phyloP scores from a whole-genome alignment of 1,140 invertebrate species.

The Neomicropteryx cornuta region DNA sequence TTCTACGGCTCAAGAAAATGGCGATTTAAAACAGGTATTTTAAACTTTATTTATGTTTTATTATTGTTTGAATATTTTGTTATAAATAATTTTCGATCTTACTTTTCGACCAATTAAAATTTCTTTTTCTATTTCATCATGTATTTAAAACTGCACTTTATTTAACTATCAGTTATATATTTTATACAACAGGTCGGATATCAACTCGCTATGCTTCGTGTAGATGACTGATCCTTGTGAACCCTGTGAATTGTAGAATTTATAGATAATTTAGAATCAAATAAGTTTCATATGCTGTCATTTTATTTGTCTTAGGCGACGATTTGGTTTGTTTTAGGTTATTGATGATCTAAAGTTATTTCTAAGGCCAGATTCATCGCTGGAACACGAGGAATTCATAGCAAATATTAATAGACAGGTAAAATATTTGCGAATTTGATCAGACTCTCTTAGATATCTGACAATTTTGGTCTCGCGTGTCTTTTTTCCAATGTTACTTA shows the following conservation, averaged over 20 bases:
- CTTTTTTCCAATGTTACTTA: constrained; percentile 7
- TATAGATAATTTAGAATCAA: background rate
- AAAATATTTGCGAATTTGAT: background rate
- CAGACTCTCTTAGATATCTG: background rate
- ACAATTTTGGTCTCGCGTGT: constrained; percentile 6
- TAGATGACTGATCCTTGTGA: constrained; percentile 6
- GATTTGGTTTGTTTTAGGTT: constrained; percentile 7
- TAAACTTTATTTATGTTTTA: too few species aligned
- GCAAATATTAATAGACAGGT: constrained; percentile 16
- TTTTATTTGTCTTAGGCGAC: background rate
- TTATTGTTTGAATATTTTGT: too few species aligned
- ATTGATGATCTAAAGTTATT: constrained; percentile 12
- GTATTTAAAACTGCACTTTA: constrained; percentile 1
- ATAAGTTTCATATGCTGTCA: background rate
- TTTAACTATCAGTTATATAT: background rate
- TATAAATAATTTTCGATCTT: too few species aligned
- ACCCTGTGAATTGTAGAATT: constrained; percentile 5
- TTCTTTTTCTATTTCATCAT: too few species aligned
- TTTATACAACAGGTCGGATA: constrained; percentile 5
- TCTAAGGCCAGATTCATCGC: constrained; percentile 6
- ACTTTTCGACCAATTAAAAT: too few species aligned
- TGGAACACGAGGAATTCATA: constrained; percentile 15
- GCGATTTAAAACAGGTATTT: too few species aligned
- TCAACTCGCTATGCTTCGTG: background rate
- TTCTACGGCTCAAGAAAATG: too few species aligned